A percentile compares a stretch with the other conserved stretches of the same genome.
These are phyloP conservation scores for Ptilodon capucinus DNA, from an alignment of 2,888 invertebrate genomes.

Conservation along the genomic window DNA sequence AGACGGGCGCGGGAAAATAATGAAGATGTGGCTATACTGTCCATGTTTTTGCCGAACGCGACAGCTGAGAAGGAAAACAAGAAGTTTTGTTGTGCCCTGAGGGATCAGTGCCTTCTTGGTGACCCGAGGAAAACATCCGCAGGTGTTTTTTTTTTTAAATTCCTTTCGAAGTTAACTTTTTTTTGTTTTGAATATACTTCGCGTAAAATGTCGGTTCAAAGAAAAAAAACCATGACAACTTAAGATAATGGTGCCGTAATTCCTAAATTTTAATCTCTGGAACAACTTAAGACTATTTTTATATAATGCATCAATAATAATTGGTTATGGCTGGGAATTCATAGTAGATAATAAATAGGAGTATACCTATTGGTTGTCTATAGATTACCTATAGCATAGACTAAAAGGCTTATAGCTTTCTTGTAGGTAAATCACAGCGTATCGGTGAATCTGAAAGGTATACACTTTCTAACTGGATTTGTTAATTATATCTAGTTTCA, in stretches of 20 bases:
- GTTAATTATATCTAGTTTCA: conserved; percentile 33
- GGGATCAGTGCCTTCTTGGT: conserved; percentile 88
- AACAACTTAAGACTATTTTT: no score
- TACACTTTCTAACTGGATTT: conserved; percentile 41
- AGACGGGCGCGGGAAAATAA: conserved; percentile 90
- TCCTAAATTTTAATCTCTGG: background rate
- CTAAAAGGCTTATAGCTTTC: no score
- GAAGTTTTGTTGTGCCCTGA: conserved; percentile 90
- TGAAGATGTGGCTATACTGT: conserved; percentile 93
- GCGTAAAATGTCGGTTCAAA: no score
- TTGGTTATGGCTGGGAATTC: no score
- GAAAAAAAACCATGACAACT: no score
- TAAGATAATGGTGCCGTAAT: conserved; percentile 6
- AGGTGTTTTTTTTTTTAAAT: conserved; percentile 84
- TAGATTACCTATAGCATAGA: no score
- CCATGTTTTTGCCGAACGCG: conserved; percentile 90
- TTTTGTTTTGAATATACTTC: no score
- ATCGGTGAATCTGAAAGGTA: conserved; percentile 17
- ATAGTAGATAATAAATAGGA: no score
- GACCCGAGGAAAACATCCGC: conserved; percentile 89
- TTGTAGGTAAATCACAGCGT: background rate
- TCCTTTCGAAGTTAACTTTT: no score
- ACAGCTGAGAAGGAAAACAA: conserved; percentile 85
- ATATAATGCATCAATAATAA: no score
- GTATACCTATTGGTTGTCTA: no score